phyloP scores from a whole-genome alignment of 2,797 vertebrate genomes.

The Orestias chungarensis region DNA sequence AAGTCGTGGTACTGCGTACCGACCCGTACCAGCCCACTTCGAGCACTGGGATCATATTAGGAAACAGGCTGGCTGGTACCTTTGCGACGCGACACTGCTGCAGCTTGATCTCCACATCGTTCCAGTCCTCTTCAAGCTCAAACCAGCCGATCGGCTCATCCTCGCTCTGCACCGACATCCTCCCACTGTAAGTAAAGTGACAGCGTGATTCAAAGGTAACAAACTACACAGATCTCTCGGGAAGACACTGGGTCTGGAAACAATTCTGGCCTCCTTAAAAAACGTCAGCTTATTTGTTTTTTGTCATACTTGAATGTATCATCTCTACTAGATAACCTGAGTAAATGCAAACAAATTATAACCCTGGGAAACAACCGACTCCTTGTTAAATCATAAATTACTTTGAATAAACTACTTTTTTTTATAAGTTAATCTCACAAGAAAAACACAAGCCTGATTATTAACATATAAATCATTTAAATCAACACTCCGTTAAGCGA shows the following conservation, averaged over 20 bases:
- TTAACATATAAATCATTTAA: background rate
- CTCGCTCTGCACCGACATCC: conserved; percentile 78
- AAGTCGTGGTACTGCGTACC: no score
- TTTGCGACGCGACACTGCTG: conserved; percentile 90
- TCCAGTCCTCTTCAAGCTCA: conserved; percentile 97
- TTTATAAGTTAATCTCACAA: background rate
- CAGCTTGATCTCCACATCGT: conserved; percentile 93
- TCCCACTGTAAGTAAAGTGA: conserved; percentile 62
- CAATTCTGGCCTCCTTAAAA: no score
- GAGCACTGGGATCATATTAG: background rate
- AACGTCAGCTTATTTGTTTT: no score
- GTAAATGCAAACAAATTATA: background rate
- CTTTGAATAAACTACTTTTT: background rate
- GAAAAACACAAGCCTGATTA: background rate
- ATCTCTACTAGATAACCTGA: background rate
- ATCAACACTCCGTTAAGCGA: background rate
- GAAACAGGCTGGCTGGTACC: conserved; percentile 69
- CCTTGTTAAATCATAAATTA: background rate
- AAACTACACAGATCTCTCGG: conserved; percentile 16
- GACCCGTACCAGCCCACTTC: no score
- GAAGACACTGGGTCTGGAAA: no score
- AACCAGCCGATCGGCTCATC: conserved; percentile 96
- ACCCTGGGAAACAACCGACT: background rate
- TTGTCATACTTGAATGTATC: background rate
- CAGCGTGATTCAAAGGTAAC: conserved; percentile 29